Base-by-base conservation (phyloP, 2,113 vertebrate species). In the Antechinus flavipes region DNA sequence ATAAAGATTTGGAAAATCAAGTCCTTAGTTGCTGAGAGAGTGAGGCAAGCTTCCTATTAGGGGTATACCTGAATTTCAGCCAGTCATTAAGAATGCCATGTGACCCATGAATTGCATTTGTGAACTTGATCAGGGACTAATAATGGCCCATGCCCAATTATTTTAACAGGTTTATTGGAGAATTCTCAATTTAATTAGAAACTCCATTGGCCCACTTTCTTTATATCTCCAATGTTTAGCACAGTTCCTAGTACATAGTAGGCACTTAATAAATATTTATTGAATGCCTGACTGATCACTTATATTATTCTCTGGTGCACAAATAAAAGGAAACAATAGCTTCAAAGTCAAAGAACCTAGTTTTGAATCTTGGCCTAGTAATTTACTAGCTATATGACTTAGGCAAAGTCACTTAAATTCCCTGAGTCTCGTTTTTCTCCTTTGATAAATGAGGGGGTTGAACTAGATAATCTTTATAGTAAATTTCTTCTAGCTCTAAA, bases 191-290 rank as follows among this genome's bases (percentile, higher is more conserved):
- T 84, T 84, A 19, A 42, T 84, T 35, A 76, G 61, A 76, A n/a
- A 76, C 5, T 76, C 14, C 6, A 7, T n/a, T 42, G 19, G n/a
- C 23, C 35, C 6, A 22, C 27, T 30, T 30, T 6, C 30, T 68
- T 68, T 4, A 68, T 6, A 16, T 89, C 54, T 12, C 23, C 24
- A 50, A 24, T 27, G 3, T 35, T 91, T 95, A 42, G 24, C 2
- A 50, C 0, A 8, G 8, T 90, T 2, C 8, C n/a, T 27, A 7
- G 49, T 9, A 55, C 7, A 0, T 0, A 53, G 46, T 49, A 89
- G 91, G 90, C 7, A 23, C 5, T 52, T 42, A 61, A 4, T 0
- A 42, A 54, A 54, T 2, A 25, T 91, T 90, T 46, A 84, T n/a
- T 54, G 55, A 91, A 52, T 90, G 61, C 10, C 58, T 14, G 16